Percentiles rank a stretch among this genome's conserved stretches.
These are phyloP conservation scores for Corythornis vintsioides DNA, from an alignment of 2,113 vertebrate species.

Conservation along the genomic window DNA sequence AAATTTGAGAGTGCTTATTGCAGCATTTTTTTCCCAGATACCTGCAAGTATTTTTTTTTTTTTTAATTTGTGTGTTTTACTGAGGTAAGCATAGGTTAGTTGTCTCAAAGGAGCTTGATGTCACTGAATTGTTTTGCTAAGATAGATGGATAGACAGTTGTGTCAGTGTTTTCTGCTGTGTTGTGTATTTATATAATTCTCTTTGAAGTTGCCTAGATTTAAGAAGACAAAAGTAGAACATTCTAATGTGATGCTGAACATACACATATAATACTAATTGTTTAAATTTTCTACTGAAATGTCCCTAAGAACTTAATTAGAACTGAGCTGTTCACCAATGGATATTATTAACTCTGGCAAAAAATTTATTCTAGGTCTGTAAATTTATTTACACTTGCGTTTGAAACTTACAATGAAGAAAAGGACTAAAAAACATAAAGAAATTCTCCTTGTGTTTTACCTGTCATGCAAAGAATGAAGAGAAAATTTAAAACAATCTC, in stretches of 20 bases:
- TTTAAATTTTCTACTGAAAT: slow-evolving; percentile 25
- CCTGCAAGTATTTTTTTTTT: background rate
- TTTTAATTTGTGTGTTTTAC: background rate
- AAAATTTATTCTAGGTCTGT: background rate
- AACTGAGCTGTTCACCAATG: background rate
- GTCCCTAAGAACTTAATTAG: slow-evolving; percentile 19
- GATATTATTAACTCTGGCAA: slow-evolving; percentile 23
- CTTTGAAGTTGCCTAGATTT: slow-evolving; percentile 6
- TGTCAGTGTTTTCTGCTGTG: background rate
- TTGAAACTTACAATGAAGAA: slow-evolving; percentile 9
- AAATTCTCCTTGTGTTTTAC: background rate
- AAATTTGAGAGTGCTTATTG: background rate
- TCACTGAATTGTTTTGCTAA: background rate
- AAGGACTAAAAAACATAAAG: background rate
- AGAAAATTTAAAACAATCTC: background rate
- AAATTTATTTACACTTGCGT: background rate
- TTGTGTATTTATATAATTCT: slow-evolving; percentile 38
- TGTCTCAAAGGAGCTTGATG: slow-evolving; percentile 1
- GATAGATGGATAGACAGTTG: background rate
- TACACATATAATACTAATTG: background rate
- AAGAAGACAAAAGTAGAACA: background rate
- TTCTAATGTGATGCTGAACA: slow-evolving; percentile 1
- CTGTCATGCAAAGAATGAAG: slow-evolving; percentile 15
- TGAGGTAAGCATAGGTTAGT: slow-evolving; percentile 43
- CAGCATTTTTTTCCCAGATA: background rate